Base-by-base conservation (phyloP, 2,113 vertebrate species). In the Dipodomys spectabilis region DNA sequence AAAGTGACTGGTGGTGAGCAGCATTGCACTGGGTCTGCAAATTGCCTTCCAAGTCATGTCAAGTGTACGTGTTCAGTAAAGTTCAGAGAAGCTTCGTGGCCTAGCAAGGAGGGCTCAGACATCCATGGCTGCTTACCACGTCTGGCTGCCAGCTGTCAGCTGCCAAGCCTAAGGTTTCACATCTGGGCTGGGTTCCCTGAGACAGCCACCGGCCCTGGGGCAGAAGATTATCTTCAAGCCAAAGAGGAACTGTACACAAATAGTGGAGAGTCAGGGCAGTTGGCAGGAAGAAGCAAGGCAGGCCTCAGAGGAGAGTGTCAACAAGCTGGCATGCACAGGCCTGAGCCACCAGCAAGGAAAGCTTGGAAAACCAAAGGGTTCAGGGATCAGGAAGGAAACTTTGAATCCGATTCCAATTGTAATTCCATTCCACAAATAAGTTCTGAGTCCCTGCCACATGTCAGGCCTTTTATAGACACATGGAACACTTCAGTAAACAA, bases 111-210 rank as follows among this genome's bases (percentile, higher is more conserved):
- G 85, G 62, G 60, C 74, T 74, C 82, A 64, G 45, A 84, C 81
- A 65, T 20, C 68, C 69, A n/a, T 57, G 78, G 67, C 78, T 67
- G 85, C 65, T 91, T 44, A 28, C 68, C 28, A 28, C 0, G 30
- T 65, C 80, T 96, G 84, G 91, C 45, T 91, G 80, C 92, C 86
- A 86, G 79, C 81, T 82, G 87, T 71, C 60, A 71, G 87, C 64
- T 94, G 93, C 92, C 87, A 87, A 86, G 71, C 45, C 74, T n/a
- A 45, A 53, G 53, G 28, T 67, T 90, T 67, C 79, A 89, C 86
- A 96, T 96, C 73, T 82, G 81, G 93, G 73, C 77, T 91, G 57
- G 62, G 77, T 92, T 94, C 91, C 75, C 12, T 68, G 85, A 82
- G 27, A 32, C 86, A 44, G 77, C 89, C 0, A 0, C 39, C 60